Evolutionary conservation across 2,113 vertebrate species (phyloP), one percentile per base, ranked within the genome.

Genomic region (Corythoichthys haematopterus): DNA sequence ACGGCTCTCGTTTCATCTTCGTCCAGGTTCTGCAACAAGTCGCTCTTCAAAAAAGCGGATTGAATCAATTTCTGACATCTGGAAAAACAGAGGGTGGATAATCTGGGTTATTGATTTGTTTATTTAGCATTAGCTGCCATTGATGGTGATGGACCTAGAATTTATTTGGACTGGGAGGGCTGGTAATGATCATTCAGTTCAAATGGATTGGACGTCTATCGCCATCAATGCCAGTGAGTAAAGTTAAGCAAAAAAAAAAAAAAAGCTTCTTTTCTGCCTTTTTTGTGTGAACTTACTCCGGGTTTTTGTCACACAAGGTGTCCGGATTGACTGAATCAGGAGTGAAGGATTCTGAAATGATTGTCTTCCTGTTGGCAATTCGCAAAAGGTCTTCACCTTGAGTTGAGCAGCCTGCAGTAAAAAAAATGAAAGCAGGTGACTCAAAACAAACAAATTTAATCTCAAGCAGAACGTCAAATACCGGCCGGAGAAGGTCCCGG

Each of bases 21-120:
- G 28, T 85, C 86, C 35, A 91, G 80, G 80, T 90, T 83, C 71
- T 82, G 91, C 83, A 92, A 78, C 73, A 91, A 86, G 70, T 89
- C 87, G 13, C 84, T 92, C 70, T 88, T 91, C 69, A 79, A 35
- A 77, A 93, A 76, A 0, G 90, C 87, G 2, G 75, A 66, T 64
- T 84, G 82, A 40, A 93, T 91, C 72, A 89, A 71, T 73, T 64
- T 79, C 76, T 77, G 84, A 66, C 88, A 88, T 70, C 91, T 93
- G 77, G 47, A 61, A 67, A 61, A 65, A 60, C 55, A 46, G 35
- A 75, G n/a, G 59, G 15, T 62, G 16, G 35, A 68, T 11, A 36
- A 13, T 14, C 6, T 2, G 12, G 33, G 35, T 46, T 3, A 62
- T 46, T 33, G 1, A 33, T 62, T 40, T 15, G 40, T 43, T 8